Base-by-base conservation (phyloP, 2,797 vertebrate species). In the Gymnothorax reevesii region DNA sequence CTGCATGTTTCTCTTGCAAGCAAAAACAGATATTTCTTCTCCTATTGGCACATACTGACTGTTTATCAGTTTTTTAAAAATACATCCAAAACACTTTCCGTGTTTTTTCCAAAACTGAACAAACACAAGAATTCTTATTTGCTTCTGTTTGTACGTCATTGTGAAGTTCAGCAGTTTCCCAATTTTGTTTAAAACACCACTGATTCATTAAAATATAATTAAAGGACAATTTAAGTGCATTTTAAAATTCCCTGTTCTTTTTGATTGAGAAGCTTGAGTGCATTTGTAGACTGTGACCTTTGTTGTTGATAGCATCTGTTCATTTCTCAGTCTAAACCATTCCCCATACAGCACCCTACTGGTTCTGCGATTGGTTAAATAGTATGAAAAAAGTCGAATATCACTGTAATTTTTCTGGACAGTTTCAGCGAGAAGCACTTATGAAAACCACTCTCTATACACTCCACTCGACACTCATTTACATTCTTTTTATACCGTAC, bases 61-160 rank as follows among this genome's bases (percentile, higher is more conserved):
- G 64, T 85, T 83, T 86, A 89, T 88, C 82, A 84, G 87, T 86
- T 89, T 86, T 88, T 85, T 89, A 88, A 87, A 42, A 91, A 83
- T 85, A 90, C 87, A 89, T 87, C 87, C 87, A 87, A 75, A 84
- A 85, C 62, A 86, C 71, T 89, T 90, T 85, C 88, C 87, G 86
- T 92, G 90, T 88, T 87, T 90, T 91, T 90, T 84, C 90, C 89
- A 91, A 90, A 88, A 88, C 86, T 80, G 91, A 88, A 86, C 52
- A 54, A 84, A 87, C 33, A 42, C 2, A 85, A 73, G 59, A 27
- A 86, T 84, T 89, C 84, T 86, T 85, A 90, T 90, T 92, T 90
- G 87, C 86, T 90, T 88, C 89, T 91, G 85, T 88, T 82, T 59
- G 73, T 80, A 87, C 73, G 80, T 86, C 82, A 83, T 52, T 83